Evolutionary conservation across 2,797 vertebrate species (phyloP).

Genomic region (Nannoperca obscura): DNA sequence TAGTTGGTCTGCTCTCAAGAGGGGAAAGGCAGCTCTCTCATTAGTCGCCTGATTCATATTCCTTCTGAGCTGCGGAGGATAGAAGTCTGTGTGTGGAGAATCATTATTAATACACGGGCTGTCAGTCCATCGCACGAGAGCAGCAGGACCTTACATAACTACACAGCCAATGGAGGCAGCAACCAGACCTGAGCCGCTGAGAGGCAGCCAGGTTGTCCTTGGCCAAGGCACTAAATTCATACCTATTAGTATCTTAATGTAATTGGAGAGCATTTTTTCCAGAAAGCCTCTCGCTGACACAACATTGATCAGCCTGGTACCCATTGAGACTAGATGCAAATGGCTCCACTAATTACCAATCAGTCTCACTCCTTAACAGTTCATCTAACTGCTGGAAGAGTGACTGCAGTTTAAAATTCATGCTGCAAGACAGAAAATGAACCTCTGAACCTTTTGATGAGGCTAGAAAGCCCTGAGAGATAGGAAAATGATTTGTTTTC

Average conservation of each 20-base stretch:
- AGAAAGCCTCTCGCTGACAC: constrained; percentile 72
- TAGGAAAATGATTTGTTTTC: constrained; percentile 69
- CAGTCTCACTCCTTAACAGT: constrained; percentile 82
- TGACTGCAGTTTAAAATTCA: constrained; percentile 74
- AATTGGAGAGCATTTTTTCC: constrained; percentile 68
- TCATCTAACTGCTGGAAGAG: constrained; percentile 69
- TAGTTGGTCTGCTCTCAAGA: constrained; percentile 67
- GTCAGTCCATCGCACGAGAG: constrained; percentile 73
- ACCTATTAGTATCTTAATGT: constrained; percentile 78
- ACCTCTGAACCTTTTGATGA: constrained; percentile 74
- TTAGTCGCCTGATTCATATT: constrained; percentile 83
- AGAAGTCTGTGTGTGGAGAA: constrained; percentile 76
- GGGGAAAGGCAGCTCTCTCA: constrained; percentile 74
- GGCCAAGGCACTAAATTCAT: constrained; percentile 68
- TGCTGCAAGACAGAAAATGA: constrained; percentile 72
- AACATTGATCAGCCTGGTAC: constrained; percentile 76
- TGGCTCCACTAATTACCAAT: constrained; percentile 83
- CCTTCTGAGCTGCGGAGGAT: constrained; percentile 77
- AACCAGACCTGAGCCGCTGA: constrained; percentile 47
- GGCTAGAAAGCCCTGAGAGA: constrained; percentile 58
- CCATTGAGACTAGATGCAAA: constrained; percentile 80
- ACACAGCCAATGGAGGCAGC: constrained; percentile 46
- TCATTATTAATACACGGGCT: constrained; percentile 83
- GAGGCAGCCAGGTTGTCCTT: constrained; percentile 60
- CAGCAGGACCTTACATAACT: constrained; percentile 76